Base-by-base conservation (phyloP, 2,113 vertebrate species). In the Rhegmatorhina hoffmannsi region DNA sequence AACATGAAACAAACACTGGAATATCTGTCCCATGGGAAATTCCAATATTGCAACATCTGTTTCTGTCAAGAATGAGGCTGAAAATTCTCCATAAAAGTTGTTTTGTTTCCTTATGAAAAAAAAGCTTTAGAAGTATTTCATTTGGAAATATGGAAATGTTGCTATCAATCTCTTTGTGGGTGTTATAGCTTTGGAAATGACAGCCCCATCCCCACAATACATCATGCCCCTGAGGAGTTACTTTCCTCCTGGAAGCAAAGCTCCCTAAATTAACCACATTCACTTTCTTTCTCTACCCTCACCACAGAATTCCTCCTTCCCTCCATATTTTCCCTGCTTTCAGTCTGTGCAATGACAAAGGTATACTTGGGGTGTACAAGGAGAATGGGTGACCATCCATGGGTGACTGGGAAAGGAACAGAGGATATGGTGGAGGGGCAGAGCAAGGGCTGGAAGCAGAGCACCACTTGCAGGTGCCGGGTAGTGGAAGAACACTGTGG, bases 31-130 rank as follows among this genome's bases (percentile, higher is more conserved):
- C 79, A 26, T 47, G 88, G 70, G 94, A 96, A 92, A 90, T 90
- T 93, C 82, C 60, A 81, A 74, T 91, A 74, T 88, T 93, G 64
- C 47, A 90, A 83, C 94, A 95, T 96, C 90, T 97, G 93, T 92
- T 95, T 96, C 88, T 90, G 85, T 88, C 92, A 91, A 89, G 69
- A 93, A 66, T 74, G 31, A 64, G 47, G 19, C 55, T 90, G 73
- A 88, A 90, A 90, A 84, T 76, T 80, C 75, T 79, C 55, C 25
- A 18, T 59, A 95, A 67, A 21, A 7, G 14, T 94, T 94, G 74
- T 11, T 94, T 86, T 90, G 72, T 93, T 94, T 94, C 50, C 24
- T 90, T 91, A 77, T 47, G 20, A 36, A 40, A 31, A 5, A 5
- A 19, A 58, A 9, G 9, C 23, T 59, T 59, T 36, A 59, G n/a